Base-by-base conservation (phyloP, 1,140 invertebrate species). In the Leptestheria dahalacensis region DNA sequence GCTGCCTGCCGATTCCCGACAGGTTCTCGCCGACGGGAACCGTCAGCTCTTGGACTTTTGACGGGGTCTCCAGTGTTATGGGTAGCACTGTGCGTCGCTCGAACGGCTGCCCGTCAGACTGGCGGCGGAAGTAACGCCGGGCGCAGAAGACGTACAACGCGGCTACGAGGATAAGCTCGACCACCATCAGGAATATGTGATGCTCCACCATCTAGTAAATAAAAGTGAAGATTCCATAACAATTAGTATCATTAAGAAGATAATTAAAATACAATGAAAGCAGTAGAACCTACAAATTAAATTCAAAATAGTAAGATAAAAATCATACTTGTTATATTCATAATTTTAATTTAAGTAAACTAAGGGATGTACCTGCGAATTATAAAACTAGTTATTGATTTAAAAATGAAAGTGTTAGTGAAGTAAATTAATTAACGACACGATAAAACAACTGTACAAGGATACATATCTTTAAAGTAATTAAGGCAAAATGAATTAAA, bases 151-250 rank as follows among this genome's bases (percentile, higher is more conserved):
- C 68, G 12, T 80, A 61, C 48, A 79, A 68, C 0, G 76, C 53
- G 3, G 75, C 64, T 23, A 80, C 69, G 1, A 80, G 57, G 2
- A 77, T 47, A 2, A 79, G 67, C 64, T 81, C 76, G 2, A 79
- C 61, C 9, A 76, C 66, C 21, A 79, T 72, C 12, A 79, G 68
- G 0, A 77, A 63, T 2, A 74, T 67, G 61, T 81, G 77, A 55
- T 79, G 75, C 3, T 74, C 70, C 26, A 72, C 62, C 20, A 72
- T 60, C 59, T 76, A 78, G 33, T 15, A 41, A 41, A 23, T 12
- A 15, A 47, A n/a, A n/a, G n/a, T n/a, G n/a, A n/a, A 41, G 26
- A 33, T 1, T 12, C 26, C 15, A 41, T 61, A 48, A 57, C 11
- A n/a, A 61, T 18, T 12, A 50, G 12, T 3, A 6, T 20, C 25